Evolutionary conservation across 2,113 vertebrate genomes (phyloP).

Genomic region (Mugil cephalus): DNA sequence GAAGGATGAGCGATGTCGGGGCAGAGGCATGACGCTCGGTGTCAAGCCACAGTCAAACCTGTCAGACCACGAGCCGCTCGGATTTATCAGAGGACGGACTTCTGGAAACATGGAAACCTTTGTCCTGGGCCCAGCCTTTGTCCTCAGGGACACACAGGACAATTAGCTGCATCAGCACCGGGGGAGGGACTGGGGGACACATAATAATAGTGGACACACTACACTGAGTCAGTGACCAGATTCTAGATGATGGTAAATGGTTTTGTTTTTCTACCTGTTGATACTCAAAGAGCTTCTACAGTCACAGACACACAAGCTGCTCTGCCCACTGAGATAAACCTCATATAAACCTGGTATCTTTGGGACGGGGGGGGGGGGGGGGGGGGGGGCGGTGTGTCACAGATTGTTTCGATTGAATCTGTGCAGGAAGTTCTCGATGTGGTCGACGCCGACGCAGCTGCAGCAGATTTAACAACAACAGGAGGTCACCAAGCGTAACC

Average conservation of each 20-base stretch:
- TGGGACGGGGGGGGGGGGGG: too few species aligned
- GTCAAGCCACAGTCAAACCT: slow-evolving; percentile 67
- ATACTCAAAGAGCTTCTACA: too few species aligned
- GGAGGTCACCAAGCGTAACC: too few species aligned
- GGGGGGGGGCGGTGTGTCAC: too few species aligned
- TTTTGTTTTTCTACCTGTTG: too few species aligned
- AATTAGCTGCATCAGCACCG: slow-evolving; percentile 62
- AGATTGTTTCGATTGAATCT: slow-evolving; percentile 27
- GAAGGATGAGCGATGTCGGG: slow-evolving; percentile 88
- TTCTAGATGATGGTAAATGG: too few species aligned
- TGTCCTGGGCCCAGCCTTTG: slow-evolving; percentile 63
- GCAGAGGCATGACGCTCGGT: slow-evolving; percentile 85
- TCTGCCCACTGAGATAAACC: too few species aligned
- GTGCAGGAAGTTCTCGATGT: slow-evolving; percentile 44
- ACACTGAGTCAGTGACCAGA: neutral
- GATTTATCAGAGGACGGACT: slow-evolving; percentile 82
- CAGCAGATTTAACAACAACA: neutral
- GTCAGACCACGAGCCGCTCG: slow-evolving; percentile 41
- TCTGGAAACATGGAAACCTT: slow-evolving; percentile 86
- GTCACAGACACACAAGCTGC: too few species aligned
- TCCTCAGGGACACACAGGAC: slow-evolving; percentile 33
- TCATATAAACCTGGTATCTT: too few species aligned
- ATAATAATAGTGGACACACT: too few species aligned
- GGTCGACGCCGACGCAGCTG: neutral
- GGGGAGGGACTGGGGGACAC: too few species aligned